phyloP scores from a whole-genome alignment of 2,797 vertebrate species.

The Tapera naevia region DNA sequence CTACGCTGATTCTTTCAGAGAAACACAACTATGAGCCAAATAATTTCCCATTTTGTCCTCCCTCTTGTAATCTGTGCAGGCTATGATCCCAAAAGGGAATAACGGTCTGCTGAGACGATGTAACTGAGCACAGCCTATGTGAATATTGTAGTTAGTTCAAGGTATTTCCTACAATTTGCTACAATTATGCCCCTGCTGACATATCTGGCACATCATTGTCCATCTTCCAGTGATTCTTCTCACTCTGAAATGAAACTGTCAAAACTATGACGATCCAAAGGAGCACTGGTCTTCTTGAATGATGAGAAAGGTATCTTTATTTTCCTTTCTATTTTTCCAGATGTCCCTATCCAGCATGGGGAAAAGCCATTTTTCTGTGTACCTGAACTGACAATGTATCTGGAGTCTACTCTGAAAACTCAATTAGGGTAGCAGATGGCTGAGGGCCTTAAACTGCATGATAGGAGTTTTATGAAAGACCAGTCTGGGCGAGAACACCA shows the following conservation, averaged over 20 bases:
- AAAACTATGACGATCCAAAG: neutral
- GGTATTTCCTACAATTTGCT: neutral
- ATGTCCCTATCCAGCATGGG: neutral
- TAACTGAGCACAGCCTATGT: neutral
- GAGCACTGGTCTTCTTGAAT: neutral
- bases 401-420: neutral
- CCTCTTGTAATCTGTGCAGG: neutral
- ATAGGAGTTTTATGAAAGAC: neutral
- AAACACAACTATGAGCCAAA: neutral
- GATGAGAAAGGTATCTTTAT: neutral
- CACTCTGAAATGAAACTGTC: neutral
- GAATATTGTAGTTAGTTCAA: neutral
- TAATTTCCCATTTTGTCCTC: neutral
- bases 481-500: neutral
- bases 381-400: neutral
- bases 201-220: neutral
- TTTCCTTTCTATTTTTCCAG: neutral
- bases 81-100: neutral
- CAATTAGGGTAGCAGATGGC: neutral
- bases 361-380: neutral
- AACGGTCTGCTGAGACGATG: neutral
- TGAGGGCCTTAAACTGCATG: neutral
- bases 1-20: neutral
- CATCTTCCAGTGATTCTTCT: neutral
- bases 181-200: neutral